Evolutionary conservation across 2,888 invertebrate species (phyloP).

Genomic region (Acholoe squamosa): DNA sequence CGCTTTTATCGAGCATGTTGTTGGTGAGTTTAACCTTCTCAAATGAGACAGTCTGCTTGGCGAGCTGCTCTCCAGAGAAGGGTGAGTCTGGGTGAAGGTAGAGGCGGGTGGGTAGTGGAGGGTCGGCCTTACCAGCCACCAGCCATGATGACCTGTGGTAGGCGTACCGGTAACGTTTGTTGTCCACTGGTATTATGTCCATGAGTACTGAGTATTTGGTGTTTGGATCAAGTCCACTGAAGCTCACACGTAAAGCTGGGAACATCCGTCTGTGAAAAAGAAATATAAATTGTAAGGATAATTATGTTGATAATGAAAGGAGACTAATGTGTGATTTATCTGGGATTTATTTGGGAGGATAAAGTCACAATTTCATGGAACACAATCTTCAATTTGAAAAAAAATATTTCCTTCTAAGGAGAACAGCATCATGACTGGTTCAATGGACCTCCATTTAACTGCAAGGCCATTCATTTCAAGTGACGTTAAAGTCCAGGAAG

Average conservation of each 20-base stretch:
- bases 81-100: slow-evolving; percentile 98
- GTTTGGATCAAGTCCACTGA: slow-evolving; percentile 88
- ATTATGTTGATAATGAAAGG: neutral
- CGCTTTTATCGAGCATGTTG: slow-evolving; percentile 90
- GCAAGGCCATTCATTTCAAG: no score
- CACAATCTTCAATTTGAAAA: no score
- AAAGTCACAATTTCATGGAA: no score
- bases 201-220: slow-evolving; percentile 93
- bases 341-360: neutral
- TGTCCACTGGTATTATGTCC: slow-evolving; percentile 98
- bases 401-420: no score
- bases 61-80: slow-evolving; percentile 95
- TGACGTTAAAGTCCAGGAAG: no score
- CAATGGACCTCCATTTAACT: no score
- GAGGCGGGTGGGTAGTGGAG: slow-evolving; percentile 94
- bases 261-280: slow-evolving; percentile 93
- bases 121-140: slow-evolving; percentile 98
- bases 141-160: slow-evolving; percentile 99
- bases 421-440: no score
- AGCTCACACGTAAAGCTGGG: slow-evolving; percentile 96
- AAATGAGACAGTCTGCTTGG: slow-evolving; percentile 98
- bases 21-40: slow-evolving; percentile 99
- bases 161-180: slow-evolving; percentile 95
- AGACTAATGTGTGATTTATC: neutral
- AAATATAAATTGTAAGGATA: neutral